These are phyloP conservation scores for Pogona vitticeps DNA, from an alignment of 2,113 vertebrate species.

Conservation along the genomic window DNA sequence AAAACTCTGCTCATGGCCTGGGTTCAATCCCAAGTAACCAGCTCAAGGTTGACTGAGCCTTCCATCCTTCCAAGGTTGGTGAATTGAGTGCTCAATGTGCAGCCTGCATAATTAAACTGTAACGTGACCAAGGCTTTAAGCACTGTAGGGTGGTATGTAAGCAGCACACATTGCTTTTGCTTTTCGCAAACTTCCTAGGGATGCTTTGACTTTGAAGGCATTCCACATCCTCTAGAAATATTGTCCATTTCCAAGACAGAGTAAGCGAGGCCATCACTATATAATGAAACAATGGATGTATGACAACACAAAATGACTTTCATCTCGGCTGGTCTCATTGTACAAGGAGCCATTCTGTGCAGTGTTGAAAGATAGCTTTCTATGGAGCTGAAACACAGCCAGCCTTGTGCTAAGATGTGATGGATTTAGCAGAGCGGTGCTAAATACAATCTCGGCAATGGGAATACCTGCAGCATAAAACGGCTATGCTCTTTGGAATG, in stretches of 20 bases:
- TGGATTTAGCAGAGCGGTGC: background rate
- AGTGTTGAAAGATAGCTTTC: background rate
- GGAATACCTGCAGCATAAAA: background rate
- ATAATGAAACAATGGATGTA: background rate
- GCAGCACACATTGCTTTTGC: background rate
- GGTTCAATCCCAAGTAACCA: too few relatives aligned
- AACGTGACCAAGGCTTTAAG: too few relatives aligned
- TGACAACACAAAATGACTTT: background rate
- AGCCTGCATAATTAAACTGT: too few relatives aligned
- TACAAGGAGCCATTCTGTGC: background rate
- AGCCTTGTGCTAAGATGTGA: background rate
- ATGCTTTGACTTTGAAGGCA: background rate
- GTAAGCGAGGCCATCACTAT: background rate
- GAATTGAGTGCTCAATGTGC: too few relatives aligned
- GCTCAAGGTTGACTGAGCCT: too few relatives aligned
- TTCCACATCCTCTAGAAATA: background rate
- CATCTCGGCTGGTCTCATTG: constrained; percentile 6
- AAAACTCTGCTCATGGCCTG: too few relatives aligned
- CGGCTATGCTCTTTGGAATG: background rate
- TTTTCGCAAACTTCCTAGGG: background rate
- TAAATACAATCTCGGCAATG: background rate
- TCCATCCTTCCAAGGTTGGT: too few relatives aligned
- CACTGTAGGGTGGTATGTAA: too few relatives aligned
- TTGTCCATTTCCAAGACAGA: background rate
- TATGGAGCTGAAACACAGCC: constrained; percentile 4